A percentile compares a stretch with the other conserved stretches of the same genome.
Evolutionary conservation across 23 tunicate species (phyloP).

Genomic region (Trididemnum nubilum): DNA sequence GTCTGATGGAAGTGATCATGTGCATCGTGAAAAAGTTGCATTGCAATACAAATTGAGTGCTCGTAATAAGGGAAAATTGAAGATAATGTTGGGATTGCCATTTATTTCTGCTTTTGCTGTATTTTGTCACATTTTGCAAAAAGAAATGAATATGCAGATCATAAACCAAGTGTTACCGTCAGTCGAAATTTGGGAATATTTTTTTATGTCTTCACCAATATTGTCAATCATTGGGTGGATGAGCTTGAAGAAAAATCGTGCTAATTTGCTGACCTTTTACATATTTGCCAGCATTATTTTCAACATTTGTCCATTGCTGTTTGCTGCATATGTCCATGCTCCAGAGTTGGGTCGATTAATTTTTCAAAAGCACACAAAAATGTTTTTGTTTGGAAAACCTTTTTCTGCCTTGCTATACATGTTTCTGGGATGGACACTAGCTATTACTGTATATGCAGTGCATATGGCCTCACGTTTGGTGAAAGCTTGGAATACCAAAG

Average conservation of each 20-base stretch:
- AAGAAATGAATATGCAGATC: neutral
- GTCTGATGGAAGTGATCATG: constrained; percentile 55
- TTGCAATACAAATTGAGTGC: constrained; percentile 53
- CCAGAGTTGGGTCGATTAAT: constrained; percentile 6
- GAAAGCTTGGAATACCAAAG: constrained; percentile 31
- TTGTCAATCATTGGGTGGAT: constrained; percentile 23
- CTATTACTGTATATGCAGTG: neutral
- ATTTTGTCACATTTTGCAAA: constrained; percentile 13
- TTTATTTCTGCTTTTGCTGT: neutral
- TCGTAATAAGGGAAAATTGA: constrained; percentile 6
- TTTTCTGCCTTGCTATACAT: constrained; percentile 1
- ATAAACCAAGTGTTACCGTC: constrained; percentile 15
- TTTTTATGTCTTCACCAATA: neutral
- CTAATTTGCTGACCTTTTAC: neutral
- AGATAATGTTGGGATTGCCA: neutral
- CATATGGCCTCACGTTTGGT: constrained; percentile 3
- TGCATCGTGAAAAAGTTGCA: constrained; percentile 48
- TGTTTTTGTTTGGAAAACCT: constrained; percentile 26
- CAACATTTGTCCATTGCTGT: constrained; percentile 1
- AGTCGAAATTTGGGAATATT: constrained; percentile 27
- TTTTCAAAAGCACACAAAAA: neutral
- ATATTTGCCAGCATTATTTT: neutral
- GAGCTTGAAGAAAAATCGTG: constrained; percentile 8
- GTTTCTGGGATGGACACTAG: neutral
- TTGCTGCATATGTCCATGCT: constrained; percentile 12